Evolutionary conservation across 1,140 invertebrate species (phyloP).

Genomic region (Brachionus sp.): DNA sequence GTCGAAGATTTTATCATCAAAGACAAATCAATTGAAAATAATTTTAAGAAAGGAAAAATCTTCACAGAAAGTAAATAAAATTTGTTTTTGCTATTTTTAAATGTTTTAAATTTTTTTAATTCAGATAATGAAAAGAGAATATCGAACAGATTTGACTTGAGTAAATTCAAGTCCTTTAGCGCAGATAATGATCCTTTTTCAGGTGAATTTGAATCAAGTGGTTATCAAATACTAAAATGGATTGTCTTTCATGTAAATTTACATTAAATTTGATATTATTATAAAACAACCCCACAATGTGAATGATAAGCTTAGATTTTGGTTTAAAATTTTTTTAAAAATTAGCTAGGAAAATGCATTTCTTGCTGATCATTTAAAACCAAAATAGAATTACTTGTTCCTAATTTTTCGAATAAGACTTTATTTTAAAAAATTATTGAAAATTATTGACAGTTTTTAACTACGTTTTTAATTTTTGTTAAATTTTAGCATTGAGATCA

Average conservation of each 20-base stretch:
- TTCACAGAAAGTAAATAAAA: too few relatives aligned
- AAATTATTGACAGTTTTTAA: too few relatives aligned
- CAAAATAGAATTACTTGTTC: too few relatives aligned
- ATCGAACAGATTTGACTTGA: not conserved
- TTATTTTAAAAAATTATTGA: too few relatives aligned
- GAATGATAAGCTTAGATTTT: too few relatives aligned
- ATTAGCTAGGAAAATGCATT: too few relatives aligned
- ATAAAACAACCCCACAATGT: too few relatives aligned
- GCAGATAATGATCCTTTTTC: not conserved
- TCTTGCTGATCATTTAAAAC: too few relatives aligned
- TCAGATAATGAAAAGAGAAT: not conserved
- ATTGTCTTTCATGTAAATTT: constrained; percentile 41
- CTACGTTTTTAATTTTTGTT: too few relatives aligned
- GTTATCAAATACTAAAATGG: constrained; percentile 42
- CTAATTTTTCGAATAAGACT: too few relatives aligned
- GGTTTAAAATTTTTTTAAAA: too few relatives aligned
- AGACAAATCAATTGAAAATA: not conserved
- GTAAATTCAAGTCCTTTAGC: not conserved
- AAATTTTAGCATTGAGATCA: too few relatives aligned
- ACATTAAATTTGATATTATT: not conserved
- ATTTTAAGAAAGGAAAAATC: not conserved
- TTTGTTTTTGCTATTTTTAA: not conserved
- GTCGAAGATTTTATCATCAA: constrained; percentile 49
- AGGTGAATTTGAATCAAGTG: not conserved
- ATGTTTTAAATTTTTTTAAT: not conserved